These are phyloP conservation scores for Auanema freiburgensis DNA, from an alignment of 2,888 invertebrate species.

Conservation along the genomic window DNA sequence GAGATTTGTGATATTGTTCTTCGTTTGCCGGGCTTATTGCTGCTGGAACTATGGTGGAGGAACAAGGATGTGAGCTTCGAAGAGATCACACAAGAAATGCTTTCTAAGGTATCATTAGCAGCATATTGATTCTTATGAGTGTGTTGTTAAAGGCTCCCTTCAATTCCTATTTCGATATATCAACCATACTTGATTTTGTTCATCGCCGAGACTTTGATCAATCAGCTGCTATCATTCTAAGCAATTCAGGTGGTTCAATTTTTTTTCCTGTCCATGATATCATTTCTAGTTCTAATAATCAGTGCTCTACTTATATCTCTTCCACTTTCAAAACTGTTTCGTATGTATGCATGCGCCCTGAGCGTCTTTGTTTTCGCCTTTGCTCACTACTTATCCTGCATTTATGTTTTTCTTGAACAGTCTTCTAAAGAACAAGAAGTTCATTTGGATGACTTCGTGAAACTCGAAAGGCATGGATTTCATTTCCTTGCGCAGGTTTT, in stretches of 20 bases:
- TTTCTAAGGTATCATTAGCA: constrained; percentile 24
- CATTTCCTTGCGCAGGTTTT: constrained; percentile 53
- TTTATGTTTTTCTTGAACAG: constrained; percentile 66
- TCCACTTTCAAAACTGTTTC: constrained; percentile 67
- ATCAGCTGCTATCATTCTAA: constrained; percentile 48
- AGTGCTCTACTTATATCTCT: constrained; percentile 67
- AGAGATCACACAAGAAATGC: constrained; percentile 42
- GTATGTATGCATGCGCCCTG: constrained; percentile 69
- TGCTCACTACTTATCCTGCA: constrained; percentile 66
- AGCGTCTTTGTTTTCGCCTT: constrained; percentile 66
- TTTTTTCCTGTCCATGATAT: constrained; percentile 7
- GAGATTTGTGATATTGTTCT: constrained; percentile 12
- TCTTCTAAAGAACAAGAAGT: constrained; percentile 45
- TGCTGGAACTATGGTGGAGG: constrained; percentile 55
- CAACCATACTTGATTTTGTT: constrained; percentile 56
- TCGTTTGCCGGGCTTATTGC: constrained; percentile 46
- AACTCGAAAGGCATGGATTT: constrained; percentile 58
- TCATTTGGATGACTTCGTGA: constrained; percentile 59
- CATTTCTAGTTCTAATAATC: constrained; percentile 67
- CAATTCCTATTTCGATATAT: constrained; percentile 48
- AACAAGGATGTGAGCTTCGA: constrained; percentile 47
- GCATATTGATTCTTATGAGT: background rate
- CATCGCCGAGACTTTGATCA: constrained; percentile 53
- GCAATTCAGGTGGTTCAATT: constrained; percentile 43
- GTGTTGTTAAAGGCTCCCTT: constrained; percentile 29